These are phyloP conservation scores for Lophius americanus DNA, from an alignment of 2,797 vertebrate genomes.

Conservation along the genomic window DNA sequence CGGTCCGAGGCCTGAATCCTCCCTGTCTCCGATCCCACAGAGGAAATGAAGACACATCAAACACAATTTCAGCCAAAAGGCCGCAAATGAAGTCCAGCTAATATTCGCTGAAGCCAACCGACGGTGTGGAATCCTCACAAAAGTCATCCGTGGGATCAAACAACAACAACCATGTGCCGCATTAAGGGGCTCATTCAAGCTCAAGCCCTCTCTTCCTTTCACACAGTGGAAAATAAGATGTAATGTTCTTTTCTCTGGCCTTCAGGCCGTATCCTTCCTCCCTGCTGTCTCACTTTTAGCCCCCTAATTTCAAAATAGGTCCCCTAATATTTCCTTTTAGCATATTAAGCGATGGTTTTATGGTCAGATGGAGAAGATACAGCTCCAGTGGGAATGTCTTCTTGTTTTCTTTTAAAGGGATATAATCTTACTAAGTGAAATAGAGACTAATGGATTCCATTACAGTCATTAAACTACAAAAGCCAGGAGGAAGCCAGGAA, in stretches of 20 bases:
- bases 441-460: background rate
- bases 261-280: slow-evolving; percentile 17
- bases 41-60: slow-evolving; percentile 61
- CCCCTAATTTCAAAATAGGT: background rate
- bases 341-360: background rate
- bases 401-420: background rate
- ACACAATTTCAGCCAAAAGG: slow-evolving; percentile 47
- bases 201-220: slow-evolving; percentile 65
- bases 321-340: background rate
- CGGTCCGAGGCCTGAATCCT: slow-evolving; percentile 28
- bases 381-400: background rate
- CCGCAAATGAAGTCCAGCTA: slow-evolving; percentile 54
- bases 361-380: slow-evolving; percentile 1
- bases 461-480: background rate
- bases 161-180: slow-evolving; percentile 33
- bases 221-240: slow-evolving; percentile 49
- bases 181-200: slow-evolving; percentile 43
- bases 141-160: slow-evolving; percentile 36
- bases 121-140: slow-evolving; percentile 50
- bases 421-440: slow-evolving; percentile 7
- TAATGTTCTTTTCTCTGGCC: slow-evolving; percentile 26
- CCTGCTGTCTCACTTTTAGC: background rate
- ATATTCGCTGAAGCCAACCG: slow-evolving; percentile 44
- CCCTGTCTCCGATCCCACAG: slow-evolving; percentile 35
- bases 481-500: no score